Percentiles rank a stretch among this genome's conserved stretches.
Evolutionary conservation across 2,797 vertebrate genomes (phyloP).

Genomic region (Poecile montanus): DNA sequence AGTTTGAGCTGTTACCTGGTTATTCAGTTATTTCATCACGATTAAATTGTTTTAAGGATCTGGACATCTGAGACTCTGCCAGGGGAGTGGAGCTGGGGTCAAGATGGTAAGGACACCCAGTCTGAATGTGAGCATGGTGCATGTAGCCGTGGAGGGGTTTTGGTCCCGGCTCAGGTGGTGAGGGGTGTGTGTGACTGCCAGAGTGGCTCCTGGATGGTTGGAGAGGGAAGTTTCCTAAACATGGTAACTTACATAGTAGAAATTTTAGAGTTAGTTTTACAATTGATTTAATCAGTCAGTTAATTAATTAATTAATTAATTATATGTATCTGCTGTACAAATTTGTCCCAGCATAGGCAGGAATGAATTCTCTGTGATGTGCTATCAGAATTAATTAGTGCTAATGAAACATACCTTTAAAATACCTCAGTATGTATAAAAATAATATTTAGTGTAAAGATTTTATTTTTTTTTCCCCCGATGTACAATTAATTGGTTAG

Average conservation of each 20-base stretch:
- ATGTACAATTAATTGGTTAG: not conserved
- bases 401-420: not conserved
- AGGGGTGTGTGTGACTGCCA: not conserved
- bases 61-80: not conserved
- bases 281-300: not conserved
- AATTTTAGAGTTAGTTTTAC: not conserved
- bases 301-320: too few relatives aligned
- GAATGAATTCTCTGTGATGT: not conserved
- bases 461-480: rapidly evolving
- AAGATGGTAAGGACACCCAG: too few relatives aligned
- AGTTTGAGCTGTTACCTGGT: not conserved
- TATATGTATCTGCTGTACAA: not conserved
- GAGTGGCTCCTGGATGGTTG: not conserved
- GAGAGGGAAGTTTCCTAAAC: not conserved
- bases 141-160: not conserved
- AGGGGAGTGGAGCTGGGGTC: not conserved
- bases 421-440: not conserved
- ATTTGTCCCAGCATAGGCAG: not conserved
- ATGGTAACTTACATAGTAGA: not conserved
- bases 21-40: not conserved
- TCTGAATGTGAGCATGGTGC: not conserved
- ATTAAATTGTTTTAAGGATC: not conserved
- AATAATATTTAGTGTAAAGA: not conserved
- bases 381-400: not conserved
- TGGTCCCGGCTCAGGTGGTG: too few relatives aligned